Conservation (phyloP, 2,888 invertebrate species). For the Athalia circularis region DNA sequence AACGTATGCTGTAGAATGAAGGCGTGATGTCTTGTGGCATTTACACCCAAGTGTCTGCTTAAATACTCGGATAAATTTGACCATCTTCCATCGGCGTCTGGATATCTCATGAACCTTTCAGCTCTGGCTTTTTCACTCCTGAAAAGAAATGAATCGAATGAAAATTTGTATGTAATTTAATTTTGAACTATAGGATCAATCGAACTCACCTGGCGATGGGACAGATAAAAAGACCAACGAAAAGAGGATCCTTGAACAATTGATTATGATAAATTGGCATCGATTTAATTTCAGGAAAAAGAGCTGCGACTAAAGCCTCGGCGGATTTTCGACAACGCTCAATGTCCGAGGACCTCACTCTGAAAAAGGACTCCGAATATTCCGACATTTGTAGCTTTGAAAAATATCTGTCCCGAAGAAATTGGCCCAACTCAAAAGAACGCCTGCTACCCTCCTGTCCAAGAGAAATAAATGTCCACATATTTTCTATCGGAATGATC, state of each 20-base stretch:
- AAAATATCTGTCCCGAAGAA: conserved; percentile 47
- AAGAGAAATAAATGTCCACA: conserved; percentile 5
- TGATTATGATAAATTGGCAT: conserved; percentile 10
- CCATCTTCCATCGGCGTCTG: not conserved
- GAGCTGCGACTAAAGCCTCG: conserved; percentile 46
- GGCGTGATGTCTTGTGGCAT: conserved; percentile 32
- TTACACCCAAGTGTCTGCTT: not conserved
- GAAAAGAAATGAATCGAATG: not conserved
- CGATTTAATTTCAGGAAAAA: conserved; percentile 46
- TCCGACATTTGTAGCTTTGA: conserved; percentile 33
- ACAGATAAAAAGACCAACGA: conserved; percentile 11
- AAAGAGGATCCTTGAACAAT: conserved; percentile 1
- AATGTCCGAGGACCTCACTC: conserved; percentile 40
- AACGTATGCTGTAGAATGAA: conserved; percentile 25
- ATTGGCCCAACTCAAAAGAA: conserved; percentile 46
- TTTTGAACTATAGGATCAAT: not conserved
- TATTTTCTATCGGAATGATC: not conserved
- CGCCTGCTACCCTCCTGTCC: conserved; percentile 48
- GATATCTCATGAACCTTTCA: not conserved
- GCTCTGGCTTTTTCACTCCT: conserved; percentile 16
- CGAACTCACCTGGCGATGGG: not conserved
- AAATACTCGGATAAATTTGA: not conserved
- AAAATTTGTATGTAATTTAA: not conserved
- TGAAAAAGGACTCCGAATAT: conserved; percentile 43
- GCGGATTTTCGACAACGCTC: conserved; percentile 45